Base-by-base conservation (phyloP, 2,797 vertebrate species). In the Spondyliosoma cantharus region DNA sequence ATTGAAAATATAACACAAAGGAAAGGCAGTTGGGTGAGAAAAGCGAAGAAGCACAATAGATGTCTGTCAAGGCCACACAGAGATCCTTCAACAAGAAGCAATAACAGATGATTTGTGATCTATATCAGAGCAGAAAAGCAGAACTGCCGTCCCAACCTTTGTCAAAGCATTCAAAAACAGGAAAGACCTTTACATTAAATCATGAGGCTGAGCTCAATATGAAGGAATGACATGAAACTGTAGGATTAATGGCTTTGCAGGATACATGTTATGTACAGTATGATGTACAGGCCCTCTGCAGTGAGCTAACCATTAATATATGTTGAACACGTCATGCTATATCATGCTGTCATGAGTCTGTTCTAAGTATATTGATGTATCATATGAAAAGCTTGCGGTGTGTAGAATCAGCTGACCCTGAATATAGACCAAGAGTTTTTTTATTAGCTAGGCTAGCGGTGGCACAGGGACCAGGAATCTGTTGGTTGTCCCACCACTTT, bases 101-200 rank as follows among this genome's bases (percentile, higher is more conserved):
- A 65, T 76, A 82, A 71, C 24, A 52, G 64, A 86, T 78, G 63
- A 86, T 85, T 81, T 92, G 77, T 71, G 67, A 80, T 56, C 63
- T n/a, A 9, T 27, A 25, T 71, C 53, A 72, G 17, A 60, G 50
- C 49, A 67, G 52, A 27, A 57, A 32, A 67, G 45, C 45, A 46
- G 8, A 76, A 20, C 13, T 37, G 20, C 62, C 42, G 8, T 72
- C 70, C 48, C 65, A 57, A 48, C 20, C 29, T 75, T 64, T 53
- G 45, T 73, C 19, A 75, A 66, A 62, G 5, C 65, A 54, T 56
- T 75, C 62, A 48, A 42, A 74, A 71, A 69, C 27, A 57, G 3
- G 61, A 62, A 65, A 63, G 42, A 56, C 49, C 29, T 61, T 72
- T 43, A 62, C 32, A 71, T 71, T 69, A 74, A 73, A 84, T 80